Conservation (phyloP, 2,113 vertebrate species). For the Chloropsis hardwickii region DNA sequence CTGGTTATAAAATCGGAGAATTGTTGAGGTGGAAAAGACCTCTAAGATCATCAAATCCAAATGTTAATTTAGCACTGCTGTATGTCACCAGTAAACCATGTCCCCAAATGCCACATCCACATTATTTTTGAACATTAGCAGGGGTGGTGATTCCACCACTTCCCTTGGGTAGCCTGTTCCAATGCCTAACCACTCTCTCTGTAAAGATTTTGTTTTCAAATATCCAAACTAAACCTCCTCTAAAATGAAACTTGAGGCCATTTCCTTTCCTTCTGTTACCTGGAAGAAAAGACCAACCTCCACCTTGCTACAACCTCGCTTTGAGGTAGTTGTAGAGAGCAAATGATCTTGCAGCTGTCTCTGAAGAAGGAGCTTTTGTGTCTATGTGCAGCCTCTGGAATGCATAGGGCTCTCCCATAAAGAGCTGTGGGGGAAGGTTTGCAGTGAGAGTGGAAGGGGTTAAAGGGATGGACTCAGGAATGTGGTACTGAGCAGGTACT, state of each 20-base stretch:
- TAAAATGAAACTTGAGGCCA: background rate
- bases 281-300: background rate
- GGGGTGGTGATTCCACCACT: background rate
- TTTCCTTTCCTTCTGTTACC: background rate
- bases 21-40: background rate
- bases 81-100: background rate
- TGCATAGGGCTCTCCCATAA: background rate
- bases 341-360: background rate
- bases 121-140: background rate
- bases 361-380: background rate
- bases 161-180: background rate
- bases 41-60: background rate
- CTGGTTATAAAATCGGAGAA: background rate
- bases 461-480: background rate
- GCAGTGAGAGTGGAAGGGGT: background rate
- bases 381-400: background rate
- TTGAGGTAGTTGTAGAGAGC: background rate
- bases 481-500: background rate
- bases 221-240: background rate
- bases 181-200: background rate
- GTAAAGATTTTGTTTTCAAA: background rate
- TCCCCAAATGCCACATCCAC: background rate
- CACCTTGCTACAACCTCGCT: accelerated
- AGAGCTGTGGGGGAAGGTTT: background rate
- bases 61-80: background rate